Evolutionary conservation across 37 sponge, comb jelly and placozoan genomes (phyloP), one percentile per base, ranked within the genome.

Genomic region (Ianthella basta): DNA sequence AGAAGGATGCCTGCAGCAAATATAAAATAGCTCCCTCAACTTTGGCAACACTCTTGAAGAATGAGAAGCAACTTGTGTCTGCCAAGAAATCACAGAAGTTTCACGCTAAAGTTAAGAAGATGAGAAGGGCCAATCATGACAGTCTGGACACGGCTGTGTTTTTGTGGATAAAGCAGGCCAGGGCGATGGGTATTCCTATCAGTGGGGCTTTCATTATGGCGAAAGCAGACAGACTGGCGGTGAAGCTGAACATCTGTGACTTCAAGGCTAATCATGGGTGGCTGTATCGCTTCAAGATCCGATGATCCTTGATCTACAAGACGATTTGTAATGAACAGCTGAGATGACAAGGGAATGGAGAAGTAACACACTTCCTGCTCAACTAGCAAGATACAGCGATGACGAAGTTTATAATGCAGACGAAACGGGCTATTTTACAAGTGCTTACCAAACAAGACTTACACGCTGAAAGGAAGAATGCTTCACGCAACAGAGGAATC

Each of bases 101-200:
- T 72, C 37, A 37, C 40, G 37, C 73, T 13, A 72, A 72, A 40
- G 30, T 19, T 23, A 72, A 72, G 40, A 72, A 72, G 40, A 72
- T 64, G 66, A 72, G 73, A 37, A 38, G 13, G 8, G 40, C 73
- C 73, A 38, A 34, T 35, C 40, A 38, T 35, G 73, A 72, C 19
- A 40, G 37, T 37, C 39, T 72, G 4, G 73, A 72, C 39, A 72
- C 33, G 37, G 73, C 39, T 15, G 40, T 72, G 32, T 72, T 38
- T 37, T 72, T 72, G 40, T 72, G 73, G 73, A 72, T 72, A 29
- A 72, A 72, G 73, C 73, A 72, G 39, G 73, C 73, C 12, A 72
- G 73, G 19, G 73, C 73, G 4, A 72, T 72, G 73, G 40, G 40
- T 19, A 72, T 29, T 29, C 73, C 73, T 19, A 32, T 72, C 40